Evolutionary conservation across 2,888 invertebrate species (phyloP), one percentile per base, ranked within the genome.

Genomic region (Morpho helenor): DNA sequence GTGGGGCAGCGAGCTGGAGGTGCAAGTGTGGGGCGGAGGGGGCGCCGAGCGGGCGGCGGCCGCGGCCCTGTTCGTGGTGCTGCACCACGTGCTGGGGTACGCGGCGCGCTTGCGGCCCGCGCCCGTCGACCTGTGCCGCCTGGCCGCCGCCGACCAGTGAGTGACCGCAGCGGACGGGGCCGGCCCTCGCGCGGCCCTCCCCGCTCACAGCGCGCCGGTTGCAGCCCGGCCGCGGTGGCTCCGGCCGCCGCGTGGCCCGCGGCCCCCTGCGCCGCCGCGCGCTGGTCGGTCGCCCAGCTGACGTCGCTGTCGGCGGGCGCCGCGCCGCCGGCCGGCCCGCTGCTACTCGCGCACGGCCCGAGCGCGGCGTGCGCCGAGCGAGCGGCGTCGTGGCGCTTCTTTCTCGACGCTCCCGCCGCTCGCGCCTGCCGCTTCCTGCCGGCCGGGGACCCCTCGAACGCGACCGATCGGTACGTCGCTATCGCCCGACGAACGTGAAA

Each of bases 21-120:
- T 60, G 51, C 54, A 51, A 39, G 57, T 54, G 81, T 96, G 96
- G 96, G 93, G 92, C 1, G 88, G 95, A 49, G 92, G 93, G 8
- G 92, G 92, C 54, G 92, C 93, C 59, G 80, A 93, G 16, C 92
- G 92, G 60, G 94, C 95, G 66, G 94, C 96, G 45, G 96, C 96
- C 85, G 96, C 96, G 68, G 96, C 96, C 77, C 89, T 98, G 59
- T 92, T 93, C 69, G 94, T 95, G 31, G 92, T 94, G 47, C 87
- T 98, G 48, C 96, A 95, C 75, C 80, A 87, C 50, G 94, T 94
- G 77, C 84, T 97, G 60, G 94, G 93, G 69, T 92, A 87, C 92
- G 41, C 56, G 52, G 49, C 64, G 16, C 57, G 40, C 6, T 56
- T 55, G 16, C 23, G 49, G 6, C 45, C 45, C 7, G 52, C 55